These are phyloP conservation scores for Sarcophaga peregrina DNA, from an alignment of 1,140 invertebrate genomes.

Conservation along the genomic window DNA sequence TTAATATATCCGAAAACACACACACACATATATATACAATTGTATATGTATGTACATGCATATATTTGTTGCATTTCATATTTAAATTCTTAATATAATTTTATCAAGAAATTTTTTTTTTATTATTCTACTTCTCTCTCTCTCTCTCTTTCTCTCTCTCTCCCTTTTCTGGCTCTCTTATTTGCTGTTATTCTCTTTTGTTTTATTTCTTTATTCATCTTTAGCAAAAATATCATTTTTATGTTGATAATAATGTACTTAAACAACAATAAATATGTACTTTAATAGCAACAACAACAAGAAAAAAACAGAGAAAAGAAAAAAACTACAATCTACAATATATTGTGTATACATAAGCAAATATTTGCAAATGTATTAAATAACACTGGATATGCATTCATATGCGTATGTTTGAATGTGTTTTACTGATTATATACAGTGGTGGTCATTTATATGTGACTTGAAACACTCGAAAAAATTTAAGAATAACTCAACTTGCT, in stretches of 20 bases:
- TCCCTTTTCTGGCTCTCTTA: too few species aligned
- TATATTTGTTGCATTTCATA: slow-evolving; percentile 13
- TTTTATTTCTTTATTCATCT: background rate
- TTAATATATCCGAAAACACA: background rate
- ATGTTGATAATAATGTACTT: background rate
- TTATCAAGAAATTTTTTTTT: background rate
- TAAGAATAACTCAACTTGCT: too few species aligned
- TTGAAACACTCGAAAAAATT: too few species aligned
- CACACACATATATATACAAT: background rate
- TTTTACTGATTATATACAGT: too few species aligned
- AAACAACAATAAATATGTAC: background rate
- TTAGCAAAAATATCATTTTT: background rate
- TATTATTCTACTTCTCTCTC: background rate
- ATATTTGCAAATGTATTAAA: too few species aligned
- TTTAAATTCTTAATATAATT: background rate
- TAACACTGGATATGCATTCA: too few species aligned
- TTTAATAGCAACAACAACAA: background rate
- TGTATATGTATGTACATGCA: background rate
- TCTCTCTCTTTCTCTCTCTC: too few species aligned
- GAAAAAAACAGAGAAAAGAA: too few species aligned
- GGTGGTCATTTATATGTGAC: too few species aligned
- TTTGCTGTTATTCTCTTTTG: background rate
- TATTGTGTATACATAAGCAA: too few species aligned
- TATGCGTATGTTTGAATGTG: too few species aligned
- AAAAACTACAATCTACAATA: too few species aligned